These are phyloP conservation scores for Sebastes flavidus DNA, from an alignment of 2,797 vertebrate species.

Conservation along the genomic window DNA sequence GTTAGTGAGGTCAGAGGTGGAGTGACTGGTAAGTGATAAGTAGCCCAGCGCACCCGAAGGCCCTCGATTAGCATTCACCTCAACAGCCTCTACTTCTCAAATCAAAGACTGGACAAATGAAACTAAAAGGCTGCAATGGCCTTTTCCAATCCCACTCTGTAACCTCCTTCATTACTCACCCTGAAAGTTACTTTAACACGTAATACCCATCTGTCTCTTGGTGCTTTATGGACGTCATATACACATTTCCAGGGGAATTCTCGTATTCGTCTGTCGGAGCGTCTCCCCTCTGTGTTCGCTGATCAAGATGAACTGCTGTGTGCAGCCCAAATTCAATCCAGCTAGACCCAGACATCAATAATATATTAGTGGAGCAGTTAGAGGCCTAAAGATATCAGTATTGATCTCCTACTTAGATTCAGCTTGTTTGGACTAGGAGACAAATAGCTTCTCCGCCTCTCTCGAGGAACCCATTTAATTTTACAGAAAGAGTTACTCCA, in stretches of 20 bases:
- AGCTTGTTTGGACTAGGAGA: constrained; percentile 75
- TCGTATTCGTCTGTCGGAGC: constrained; percentile 25
- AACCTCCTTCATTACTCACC: constrained; percentile 60
- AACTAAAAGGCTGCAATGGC: constrained; percentile 8
- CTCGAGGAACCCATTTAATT: constrained; percentile 73
- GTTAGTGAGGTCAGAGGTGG: constrained; percentile 27
- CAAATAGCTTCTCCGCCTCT: constrained; percentile 68
- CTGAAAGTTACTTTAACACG: constrained; percentile 25
- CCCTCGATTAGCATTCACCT: constrained; percentile 5
- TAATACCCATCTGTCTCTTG: constrained; percentile 27
- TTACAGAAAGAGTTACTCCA: constrained; percentile 50
- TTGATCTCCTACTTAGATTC: constrained; percentile 78
- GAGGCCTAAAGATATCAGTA: constrained; percentile 80
- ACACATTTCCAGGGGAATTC: constrained; percentile 49
- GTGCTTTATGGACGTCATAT: constrained; percentile 23
- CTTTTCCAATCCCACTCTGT: constrained; percentile 27
- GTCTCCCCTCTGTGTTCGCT: constrained; percentile 12
- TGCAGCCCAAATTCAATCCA: constrained; percentile 73
- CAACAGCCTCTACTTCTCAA: neutral
- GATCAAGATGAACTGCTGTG: constrained; percentile 77
- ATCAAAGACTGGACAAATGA: constrained; percentile 7
- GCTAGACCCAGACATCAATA: constrained; percentile 74
- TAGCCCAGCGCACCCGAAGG: neutral
- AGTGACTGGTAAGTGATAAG: constrained; percentile 18
- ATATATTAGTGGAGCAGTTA: constrained; percentile 79